phyloP scores from a whole-genome alignment of 2,888 invertebrate species.

The Oegoconia quadripuncta region DNA sequence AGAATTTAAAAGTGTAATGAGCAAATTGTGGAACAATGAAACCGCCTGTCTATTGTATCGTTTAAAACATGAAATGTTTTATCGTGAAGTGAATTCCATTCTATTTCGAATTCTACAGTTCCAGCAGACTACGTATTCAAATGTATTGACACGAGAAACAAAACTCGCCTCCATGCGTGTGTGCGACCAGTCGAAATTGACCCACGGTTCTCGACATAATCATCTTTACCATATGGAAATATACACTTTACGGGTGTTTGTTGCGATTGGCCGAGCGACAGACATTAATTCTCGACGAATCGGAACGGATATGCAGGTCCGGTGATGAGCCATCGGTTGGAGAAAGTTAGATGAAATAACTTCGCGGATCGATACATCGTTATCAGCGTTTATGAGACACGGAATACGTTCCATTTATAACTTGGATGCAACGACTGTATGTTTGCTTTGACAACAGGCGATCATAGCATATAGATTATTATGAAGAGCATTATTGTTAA shows the following conservation, averaged over 20 bases:
- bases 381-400: neutral
- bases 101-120: neutral
- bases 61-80: neutral
- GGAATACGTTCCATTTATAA: neutral
- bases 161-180: neutral
- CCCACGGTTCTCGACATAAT: neutral
- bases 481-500: too few relatives aligned
- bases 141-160: slow-evolving; percentile 1
- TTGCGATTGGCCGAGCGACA: neutral
- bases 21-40: too few relatives aligned
- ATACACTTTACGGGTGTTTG: neutral
- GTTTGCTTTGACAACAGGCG: too few relatives aligned
- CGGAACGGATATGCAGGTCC: slow-evolving; percentile 12
- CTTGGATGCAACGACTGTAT: neutral
- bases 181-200: neutral
- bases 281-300: slow-evolving; percentile 7
- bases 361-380: neutral
- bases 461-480: too few relatives aligned
- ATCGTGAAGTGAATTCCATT: neutral
- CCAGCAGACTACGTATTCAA: neutral
- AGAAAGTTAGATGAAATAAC: slow-evolving; percentile 9
- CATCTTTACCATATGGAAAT: neutral
- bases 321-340: neutral
- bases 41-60: too few relatives aligned
- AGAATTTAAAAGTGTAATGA: too few relatives aligned